These are phyloP conservation scores for Sycophila texana DNA, from an alignment of 2,888 invertebrate genomes.

Conservation along the genomic window DNA sequence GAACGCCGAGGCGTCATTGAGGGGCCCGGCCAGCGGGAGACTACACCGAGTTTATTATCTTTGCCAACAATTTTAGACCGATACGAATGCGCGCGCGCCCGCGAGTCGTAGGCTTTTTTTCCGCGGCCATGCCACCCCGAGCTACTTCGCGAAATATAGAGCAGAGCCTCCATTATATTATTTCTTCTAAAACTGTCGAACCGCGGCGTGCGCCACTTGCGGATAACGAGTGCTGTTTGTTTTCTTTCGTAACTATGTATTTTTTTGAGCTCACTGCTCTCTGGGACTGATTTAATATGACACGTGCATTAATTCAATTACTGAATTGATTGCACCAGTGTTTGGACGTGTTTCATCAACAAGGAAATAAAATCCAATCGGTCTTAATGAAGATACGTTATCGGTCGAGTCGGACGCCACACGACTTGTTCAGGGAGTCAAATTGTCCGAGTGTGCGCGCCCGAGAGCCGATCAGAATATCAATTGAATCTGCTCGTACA, in stretches of 20 bases:
- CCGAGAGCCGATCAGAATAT: slow-evolving; percentile 48
- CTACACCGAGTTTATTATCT: slow-evolving; percentile 43
- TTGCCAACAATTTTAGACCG: slow-evolving; percentile 47
- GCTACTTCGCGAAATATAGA: slow-evolving; percentile 28
- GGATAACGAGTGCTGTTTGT: too few species aligned
- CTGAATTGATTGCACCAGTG: slow-evolving; percentile 28
- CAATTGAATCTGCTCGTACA: slow-evolving; percentile 51
- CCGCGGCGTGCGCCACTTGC: neutral
- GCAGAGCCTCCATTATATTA: slow-evolving; percentile 6
- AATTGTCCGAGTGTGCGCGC: neutral
- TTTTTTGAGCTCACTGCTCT: neutral
- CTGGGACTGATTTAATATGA: slow-evolving; percentile 30
- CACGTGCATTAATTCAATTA: slow-evolving; percentile 30
- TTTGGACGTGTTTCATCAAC: slow-evolving; percentile 32
- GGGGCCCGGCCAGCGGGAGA: neutral
- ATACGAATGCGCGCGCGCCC: slow-evolving; percentile 11
- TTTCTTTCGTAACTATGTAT: neutral
- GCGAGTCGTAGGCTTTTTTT: neutral
- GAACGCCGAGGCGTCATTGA: slow-evolving; percentile 8
- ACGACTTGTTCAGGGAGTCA: neutral
- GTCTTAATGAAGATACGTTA: slow-evolving; percentile 55
- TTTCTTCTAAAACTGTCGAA: neutral
- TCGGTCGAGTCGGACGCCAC: slow-evolving; percentile 30
- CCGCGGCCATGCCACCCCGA: neutral
- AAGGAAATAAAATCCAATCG: slow-evolving; percentile 48